A percentile compares a stretch with the other conserved stretches of the same genome.
Evolutionary conservation across 2,888 invertebrate species (phyloP).

Genomic region (Orthonevra nobilis): DNA sequence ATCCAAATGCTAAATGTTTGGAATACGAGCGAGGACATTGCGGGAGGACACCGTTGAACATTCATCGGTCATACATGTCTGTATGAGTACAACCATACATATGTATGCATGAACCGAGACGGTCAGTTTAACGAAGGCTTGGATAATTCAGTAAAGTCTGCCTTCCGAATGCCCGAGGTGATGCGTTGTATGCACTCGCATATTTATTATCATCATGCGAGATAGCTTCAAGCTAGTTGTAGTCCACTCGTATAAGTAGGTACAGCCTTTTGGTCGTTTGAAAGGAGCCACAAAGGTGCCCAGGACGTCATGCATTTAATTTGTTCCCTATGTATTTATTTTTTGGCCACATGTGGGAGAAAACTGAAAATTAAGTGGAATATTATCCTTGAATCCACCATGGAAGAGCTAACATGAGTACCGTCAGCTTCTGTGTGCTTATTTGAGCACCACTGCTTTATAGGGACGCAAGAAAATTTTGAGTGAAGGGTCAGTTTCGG

Average conservation of each 20-base stretch:
- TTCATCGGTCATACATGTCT: too few species aligned
- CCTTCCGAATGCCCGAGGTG: constrained; percentile 28
- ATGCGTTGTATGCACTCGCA: constrained; percentile 20
- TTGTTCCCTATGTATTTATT: constrained; percentile 28
- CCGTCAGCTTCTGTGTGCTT: neutral
- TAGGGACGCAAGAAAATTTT: neutral
- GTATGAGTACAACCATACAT: too few species aligned
- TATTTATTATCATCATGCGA: constrained; percentile 49
- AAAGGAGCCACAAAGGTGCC: constrained; percentile 32
- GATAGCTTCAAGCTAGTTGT: constrained; percentile 28
- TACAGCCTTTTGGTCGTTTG: constrained; percentile 6
- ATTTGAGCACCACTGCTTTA: neutral
- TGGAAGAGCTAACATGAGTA: neutral
- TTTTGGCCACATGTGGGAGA: constrained; percentile 20
- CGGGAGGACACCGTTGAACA: constrained; percentile 9
- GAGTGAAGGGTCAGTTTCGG: constrained; percentile 10
- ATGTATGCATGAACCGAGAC: constrained; percentile 23
- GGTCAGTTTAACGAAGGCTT: constrained; percentile 29
- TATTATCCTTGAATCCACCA: constrained; percentile 35
- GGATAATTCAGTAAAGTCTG: constrained; percentile 41
- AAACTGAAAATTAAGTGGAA: constrained; percentile 48
- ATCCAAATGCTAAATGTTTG: constrained; percentile 22
- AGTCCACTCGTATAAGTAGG: neutral
- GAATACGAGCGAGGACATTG: constrained; percentile 26
- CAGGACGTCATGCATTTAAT: constrained; percentile 34